Evolutionary conservation across 2,888 invertebrate genomes (phyloP).

Genomic region (Sphecodes monilicornis): DNA sequence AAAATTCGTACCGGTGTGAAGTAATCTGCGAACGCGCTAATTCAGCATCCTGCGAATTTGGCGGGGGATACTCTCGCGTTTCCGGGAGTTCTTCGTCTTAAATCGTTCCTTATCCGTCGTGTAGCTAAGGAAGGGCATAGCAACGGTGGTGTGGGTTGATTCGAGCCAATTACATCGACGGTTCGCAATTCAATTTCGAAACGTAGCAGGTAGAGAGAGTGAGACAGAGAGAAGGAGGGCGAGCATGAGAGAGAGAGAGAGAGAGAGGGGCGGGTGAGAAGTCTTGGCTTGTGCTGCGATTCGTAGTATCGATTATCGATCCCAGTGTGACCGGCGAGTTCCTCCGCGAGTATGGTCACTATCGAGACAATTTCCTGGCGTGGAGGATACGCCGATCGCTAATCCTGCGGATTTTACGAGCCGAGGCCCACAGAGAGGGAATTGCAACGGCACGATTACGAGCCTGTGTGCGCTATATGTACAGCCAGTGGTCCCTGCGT

Average conservation of each 20-base stretch:
- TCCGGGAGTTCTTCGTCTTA: conserved; percentile 62
- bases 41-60: background rate
- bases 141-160: conserved; percentile 64
- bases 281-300: conserved; percentile 21
- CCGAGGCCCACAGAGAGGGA: background rate
- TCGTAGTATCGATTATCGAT: conserved; percentile 68
- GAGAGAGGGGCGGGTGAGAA: background rate
- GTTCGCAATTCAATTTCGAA: conserved; percentile 78
- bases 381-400: conserved; percentile 34
- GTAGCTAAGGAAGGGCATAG: conserved; percentile 14
- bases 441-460: conserved; percentile 41
- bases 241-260: background rate
- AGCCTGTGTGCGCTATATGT: conserved; percentile 8
- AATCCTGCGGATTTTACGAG: conserved; percentile 34
- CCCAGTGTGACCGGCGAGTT: conserved; percentile 35
- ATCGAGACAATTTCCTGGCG: conserved; percentile 50
- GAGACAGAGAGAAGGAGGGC: background rate
- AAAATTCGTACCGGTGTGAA: background rate
- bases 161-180: conserved; percentile 79
- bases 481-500: background rate
- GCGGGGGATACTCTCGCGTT: background rate
- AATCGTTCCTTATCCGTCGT: conserved; percentile 76
- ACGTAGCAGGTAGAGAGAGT: background rate
- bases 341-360: conserved; percentile 34
- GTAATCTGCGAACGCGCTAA: background rate